A percentile compares a stretch with the other conserved stretches of the same genome.
phyloP scores from a whole-genome alignment of 2,888 invertebrate species.

The Zhuqinia jingwanae region DNA sequence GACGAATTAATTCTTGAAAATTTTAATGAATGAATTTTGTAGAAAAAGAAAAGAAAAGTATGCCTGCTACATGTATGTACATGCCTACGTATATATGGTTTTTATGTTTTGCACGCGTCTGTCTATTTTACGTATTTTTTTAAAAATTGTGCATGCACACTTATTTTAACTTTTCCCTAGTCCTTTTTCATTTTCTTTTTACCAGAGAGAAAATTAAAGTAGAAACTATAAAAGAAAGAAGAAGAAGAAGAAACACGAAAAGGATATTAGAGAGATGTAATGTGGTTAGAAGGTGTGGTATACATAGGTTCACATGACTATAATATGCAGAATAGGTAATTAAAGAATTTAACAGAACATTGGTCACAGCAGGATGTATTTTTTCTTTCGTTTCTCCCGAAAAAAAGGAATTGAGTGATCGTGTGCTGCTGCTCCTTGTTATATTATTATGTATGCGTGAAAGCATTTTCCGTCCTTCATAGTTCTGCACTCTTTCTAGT shows the following conservation, averaged over 20 bases:
- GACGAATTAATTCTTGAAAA: no score
- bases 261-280: background rate
- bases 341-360: conserved; percentile 71
- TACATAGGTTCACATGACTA: background rate
- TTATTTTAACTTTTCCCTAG: no score
- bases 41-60: no score
- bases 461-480: conserved; percentile 23
- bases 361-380: conserved; percentile 60
- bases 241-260: conserved; percentile 19
- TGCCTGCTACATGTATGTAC: no score
- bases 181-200: background rate
- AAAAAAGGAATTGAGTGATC: conserved; percentile 65
- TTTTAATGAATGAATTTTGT: no score
- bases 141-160: background rate
- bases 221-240: conserved; percentile 36
- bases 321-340: conserved; percentile 54
- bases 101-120: background rate
- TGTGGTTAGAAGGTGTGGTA: background rate
- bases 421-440: conserved; percentile 19
- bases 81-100: no score
- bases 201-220: background rate
- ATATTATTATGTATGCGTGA: conserved; percentile 29
- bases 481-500: background rate
- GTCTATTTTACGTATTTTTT: background rate
- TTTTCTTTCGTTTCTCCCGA: conserved; percentile 14